Evolutionary conservation across 2,113 vertebrate genomes (phyloP), one percentile per base, ranked within the genome.

Genomic region (Indicator maculatus): DNA sequence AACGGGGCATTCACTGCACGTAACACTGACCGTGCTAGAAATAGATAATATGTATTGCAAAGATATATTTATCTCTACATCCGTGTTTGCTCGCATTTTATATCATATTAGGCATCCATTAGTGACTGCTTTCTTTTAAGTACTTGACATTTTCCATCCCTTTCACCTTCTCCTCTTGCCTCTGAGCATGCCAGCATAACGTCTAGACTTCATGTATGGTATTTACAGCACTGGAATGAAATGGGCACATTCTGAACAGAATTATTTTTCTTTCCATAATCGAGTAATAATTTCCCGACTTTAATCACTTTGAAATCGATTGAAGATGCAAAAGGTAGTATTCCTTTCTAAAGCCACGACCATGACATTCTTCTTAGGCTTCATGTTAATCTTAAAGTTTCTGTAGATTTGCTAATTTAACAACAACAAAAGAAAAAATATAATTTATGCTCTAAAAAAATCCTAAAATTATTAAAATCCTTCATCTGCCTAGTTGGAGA

Each of bases 21-120:
- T 3, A 14, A 2, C 1, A 4, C 69, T 2, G 81, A 77, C 10
- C 44, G 8, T 1, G 61, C 65, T 65, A 1, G 4, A 10, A 64
- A 18, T 23, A 38, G n/a, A 1, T 5, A 36, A 0, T 36, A 1
- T 4, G 38, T 44, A 1, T 10, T 27, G 28, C 5, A 1, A 24
- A 77, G 72, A 80, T 38, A 1, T 24, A 30, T 52, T 41, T 52
- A 4, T 53, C n/a, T 17, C 70, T 8, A 0, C 1, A 4, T 2
- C 12, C 50, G 0, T 31, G 3, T 47, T 61, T n/a, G 15, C 38
- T 27, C 15, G 0, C 18, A 4, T 61, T 69, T 61, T 3, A 5
- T 45, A 5, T 5, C 16, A 0, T 8, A 30, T 27, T 52, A 58
- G 21, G 44, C 16, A 65, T 45, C 26, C 33, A 3, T 26, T 53